phyloP scores from a whole-genome alignment of 1,140 invertebrate species.

The Pseudomyrmex pallidus region DNA sequence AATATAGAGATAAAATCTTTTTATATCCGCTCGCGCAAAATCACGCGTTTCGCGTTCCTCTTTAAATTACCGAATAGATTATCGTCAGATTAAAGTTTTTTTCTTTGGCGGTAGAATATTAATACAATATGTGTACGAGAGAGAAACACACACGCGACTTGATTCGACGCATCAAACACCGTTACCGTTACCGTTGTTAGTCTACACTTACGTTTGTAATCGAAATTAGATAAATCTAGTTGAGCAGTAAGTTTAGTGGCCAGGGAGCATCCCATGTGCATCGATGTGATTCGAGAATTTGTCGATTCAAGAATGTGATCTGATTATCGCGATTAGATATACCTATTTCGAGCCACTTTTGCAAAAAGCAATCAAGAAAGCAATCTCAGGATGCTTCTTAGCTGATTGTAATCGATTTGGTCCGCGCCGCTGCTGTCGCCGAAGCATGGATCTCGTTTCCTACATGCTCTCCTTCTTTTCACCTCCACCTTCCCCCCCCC shows the following conservation, averaged over 20 bases:
- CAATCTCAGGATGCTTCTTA: slow-evolving; percentile 78
- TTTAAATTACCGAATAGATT: slow-evolving; percentile 12
- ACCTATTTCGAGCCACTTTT: not conserved
- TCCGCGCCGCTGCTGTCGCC: slow-evolving; percentile 77
- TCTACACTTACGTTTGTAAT: slow-evolving; percentile 52
- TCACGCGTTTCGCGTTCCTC: slow-evolving; percentile 15
- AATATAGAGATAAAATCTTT: slow-evolving; percentile 45
- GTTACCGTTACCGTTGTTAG: slow-evolving; percentile 46
- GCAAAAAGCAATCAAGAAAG: slow-evolving; percentile 51
- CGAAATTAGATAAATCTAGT: slow-evolving; percentile 82
- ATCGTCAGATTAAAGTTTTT: slow-evolving; percentile 8
- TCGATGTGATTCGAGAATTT: slow-evolving; percentile 5
- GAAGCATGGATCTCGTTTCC: not conserved
- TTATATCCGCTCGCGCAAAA: slow-evolving; percentile 9
- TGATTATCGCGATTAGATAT: slow-evolving; percentile 1
- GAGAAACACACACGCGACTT: slow-evolving; percentile 43
- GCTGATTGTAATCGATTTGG: slow-evolving; percentile 84
- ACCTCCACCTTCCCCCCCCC: too few relatives aligned
- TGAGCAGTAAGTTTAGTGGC: slow-evolving; percentile 84
- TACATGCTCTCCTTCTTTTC: too few relatives aligned
- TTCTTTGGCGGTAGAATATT: slow-evolving; percentile 25
- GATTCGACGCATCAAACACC: slow-evolving; percentile 12
- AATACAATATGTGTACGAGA: too few relatives aligned
- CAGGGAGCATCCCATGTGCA: slow-evolving; percentile 79
- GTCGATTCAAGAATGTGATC: not conserved